These are phyloP conservation scores for Microchirus variegatus DNA, from an alignment of 2,797 vertebrate species.

Conservation along the genomic window DNA sequence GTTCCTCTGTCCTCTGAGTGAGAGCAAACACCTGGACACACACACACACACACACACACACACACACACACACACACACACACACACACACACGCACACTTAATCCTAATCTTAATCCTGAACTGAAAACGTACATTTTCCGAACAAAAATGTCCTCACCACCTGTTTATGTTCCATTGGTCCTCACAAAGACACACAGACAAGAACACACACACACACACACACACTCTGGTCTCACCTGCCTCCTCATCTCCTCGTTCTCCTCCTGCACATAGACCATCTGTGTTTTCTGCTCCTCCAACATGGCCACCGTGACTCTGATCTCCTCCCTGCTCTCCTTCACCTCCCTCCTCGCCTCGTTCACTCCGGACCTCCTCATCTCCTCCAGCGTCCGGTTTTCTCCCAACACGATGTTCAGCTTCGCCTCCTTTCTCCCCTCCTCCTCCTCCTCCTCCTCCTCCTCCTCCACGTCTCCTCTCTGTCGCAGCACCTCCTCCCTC, in stretches of 20 bases:
- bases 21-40: conserved; percentile 49
- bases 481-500: conserved; percentile 46
- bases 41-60: too few species aligned
- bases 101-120: too few species aligned
- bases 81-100: too few species aligned
- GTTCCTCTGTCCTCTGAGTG: conserved; percentile 60
- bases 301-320: conserved; percentile 50
- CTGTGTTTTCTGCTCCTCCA: conserved; percentile 56
- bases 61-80: too few species aligned
- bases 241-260: conserved; percentile 40
- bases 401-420: conserved; percentile 4
- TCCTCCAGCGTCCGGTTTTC: conserved; percentile 43
- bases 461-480: conserved; percentile 50
- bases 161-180: too few species aligned
- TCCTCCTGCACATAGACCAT: conserved; percentile 23
- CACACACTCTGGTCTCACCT: conserved; percentile 30
- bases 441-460: conserved; percentile 39
- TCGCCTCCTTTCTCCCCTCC: conserved; percentile 46
- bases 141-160: too few species aligned
- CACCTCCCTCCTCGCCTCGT: too few species aligned
- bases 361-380: not conserved
- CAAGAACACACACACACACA: not conserved
- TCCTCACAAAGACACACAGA: not conserved
- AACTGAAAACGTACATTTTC: too few species aligned
- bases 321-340: conserved; percentile 46